These are phyloP conservation scores for Cosmia pyralina DNA, from an alignment of 2,888 invertebrate species.

Conservation along the genomic window DNA sequence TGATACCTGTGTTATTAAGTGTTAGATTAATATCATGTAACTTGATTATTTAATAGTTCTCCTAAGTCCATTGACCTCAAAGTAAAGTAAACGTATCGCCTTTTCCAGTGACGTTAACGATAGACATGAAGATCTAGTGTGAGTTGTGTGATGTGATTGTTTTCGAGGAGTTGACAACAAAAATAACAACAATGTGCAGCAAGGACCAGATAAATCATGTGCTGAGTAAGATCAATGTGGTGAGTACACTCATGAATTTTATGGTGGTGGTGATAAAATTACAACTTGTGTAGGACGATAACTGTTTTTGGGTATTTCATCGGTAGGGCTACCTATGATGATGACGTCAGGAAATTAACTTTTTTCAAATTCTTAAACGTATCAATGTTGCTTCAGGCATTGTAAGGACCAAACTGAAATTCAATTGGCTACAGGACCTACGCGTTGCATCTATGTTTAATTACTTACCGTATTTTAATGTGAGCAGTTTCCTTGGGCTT, in stretches of 20 bases:
- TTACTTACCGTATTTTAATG: not conserved
- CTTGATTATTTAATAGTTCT: not conserved
- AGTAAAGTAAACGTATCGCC: constrained; percentile 62
- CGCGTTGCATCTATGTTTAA: not conserved
- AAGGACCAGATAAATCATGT: constrained; percentile 93
- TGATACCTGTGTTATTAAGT: not conserved
- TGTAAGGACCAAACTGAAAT: not conserved
- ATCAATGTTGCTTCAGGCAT: too few relatives aligned
- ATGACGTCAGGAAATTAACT: too few relatives aligned
- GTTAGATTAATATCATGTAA: not conserved
- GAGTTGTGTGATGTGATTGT: constrained; percentile 78
- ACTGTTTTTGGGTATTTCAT: not conserved
- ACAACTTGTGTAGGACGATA: not conserved
- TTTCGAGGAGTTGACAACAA: constrained; percentile 63
- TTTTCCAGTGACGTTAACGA: constrained; percentile 55
- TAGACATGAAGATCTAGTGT: constrained; percentile 67
- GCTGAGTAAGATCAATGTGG: constrained; percentile 94
- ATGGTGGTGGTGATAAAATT: not conserved
- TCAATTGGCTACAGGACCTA: not conserved
- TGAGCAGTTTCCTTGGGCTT: not conserved
- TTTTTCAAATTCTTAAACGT: too few relatives aligned
- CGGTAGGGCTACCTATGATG: not conserved
- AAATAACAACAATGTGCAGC: constrained; percentile 90
- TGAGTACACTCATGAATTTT: constrained; percentile 81
- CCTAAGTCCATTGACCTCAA: constrained; percentile 60